Conservation (phyloP, 2,113 vertebrate genomes). For the Cyanoramphus novaezelandiae region DNA sequence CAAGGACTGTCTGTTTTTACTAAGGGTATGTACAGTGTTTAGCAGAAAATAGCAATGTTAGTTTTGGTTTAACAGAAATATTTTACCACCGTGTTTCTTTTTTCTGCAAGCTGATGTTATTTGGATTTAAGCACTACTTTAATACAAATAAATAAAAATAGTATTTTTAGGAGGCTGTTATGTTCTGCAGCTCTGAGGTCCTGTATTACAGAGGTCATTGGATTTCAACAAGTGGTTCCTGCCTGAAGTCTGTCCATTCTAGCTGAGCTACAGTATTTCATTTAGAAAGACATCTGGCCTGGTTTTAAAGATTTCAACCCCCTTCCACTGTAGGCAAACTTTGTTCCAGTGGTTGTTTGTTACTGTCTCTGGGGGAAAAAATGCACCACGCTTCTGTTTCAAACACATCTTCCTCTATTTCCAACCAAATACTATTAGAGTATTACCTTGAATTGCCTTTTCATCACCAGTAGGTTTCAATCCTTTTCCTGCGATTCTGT, state of each 20-base stretch:
- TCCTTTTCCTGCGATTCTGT: neutral
- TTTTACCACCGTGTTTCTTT: neutral
- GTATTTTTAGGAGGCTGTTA: slow-evolving; percentile 2
- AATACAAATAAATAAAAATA: slow-evolving; percentile 24
- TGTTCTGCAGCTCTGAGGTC: neutral
- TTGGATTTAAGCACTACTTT: neutral
- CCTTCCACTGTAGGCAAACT: neutral
- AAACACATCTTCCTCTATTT: neutral
- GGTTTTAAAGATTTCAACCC: slow-evolving; percentile 34
- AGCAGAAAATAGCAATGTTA: neutral
- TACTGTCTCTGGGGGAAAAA: neutral
- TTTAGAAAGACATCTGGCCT: slow-evolving; percentile 47
- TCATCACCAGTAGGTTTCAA: neutral
- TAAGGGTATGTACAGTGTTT: neutral
- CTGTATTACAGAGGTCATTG: slow-evolving; percentile 42
- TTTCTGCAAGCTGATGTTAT: neutral
- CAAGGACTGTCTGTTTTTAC: neutral
- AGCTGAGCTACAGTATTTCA: slow-evolving; percentile 4
- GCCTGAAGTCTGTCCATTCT: neutral
- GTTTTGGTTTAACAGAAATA: neutral
- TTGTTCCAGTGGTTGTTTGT: neutral
- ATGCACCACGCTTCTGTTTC: neutral
- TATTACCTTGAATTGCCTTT: neutral
- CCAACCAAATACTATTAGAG: neutral
- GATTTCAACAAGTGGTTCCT: slow-evolving; percentile 57